Evolutionary conservation across 37 sponge, comb jelly and placozoan genomes (phyloP).

Genomic region (Haliclona indistincta): DNA sequence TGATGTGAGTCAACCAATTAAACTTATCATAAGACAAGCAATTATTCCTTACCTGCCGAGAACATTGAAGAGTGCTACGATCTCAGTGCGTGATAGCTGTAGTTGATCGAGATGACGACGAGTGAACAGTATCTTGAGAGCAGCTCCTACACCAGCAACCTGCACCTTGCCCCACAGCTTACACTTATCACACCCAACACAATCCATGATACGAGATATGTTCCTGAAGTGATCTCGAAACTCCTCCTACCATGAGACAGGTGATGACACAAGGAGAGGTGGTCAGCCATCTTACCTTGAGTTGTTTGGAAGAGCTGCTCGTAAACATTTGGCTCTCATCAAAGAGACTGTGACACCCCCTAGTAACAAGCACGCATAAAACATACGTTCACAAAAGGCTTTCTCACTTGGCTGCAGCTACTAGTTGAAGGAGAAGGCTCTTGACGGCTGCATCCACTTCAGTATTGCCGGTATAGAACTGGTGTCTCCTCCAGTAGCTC

Average conservation of each 20-base stretch:
- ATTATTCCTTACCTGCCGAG: constrained; percentile 68
- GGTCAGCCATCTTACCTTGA: constrained; percentile 52
- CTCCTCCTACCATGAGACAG: constrained; percentile 47
- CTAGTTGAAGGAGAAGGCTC: constrained; percentile 43
- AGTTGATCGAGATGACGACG: constrained; percentile 4
- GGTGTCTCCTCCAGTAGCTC: constrained; percentile 46
- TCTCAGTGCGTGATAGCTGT: constrained; percentile 65
- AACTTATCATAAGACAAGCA: no score
- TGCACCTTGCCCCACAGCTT: constrained; percentile 96
- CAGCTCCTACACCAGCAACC: constrained; percentile 91
- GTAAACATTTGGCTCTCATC: constrained; percentile 89
- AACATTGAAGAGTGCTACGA: constrained; percentile 93
- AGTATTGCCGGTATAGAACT: constrained; percentile 86
- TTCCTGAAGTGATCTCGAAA: constrained; percentile 90
- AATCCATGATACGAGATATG: constrained; percentile 98
- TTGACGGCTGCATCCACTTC: constrained; percentile 58
- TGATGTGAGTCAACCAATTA: no score
- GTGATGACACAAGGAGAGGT: not conserved
- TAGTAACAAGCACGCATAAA: constrained; percentile 6
- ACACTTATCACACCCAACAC: constrained; percentile 98
- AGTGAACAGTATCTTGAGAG: constrained; percentile 93
- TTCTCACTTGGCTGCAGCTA: constrained; percentile 70
- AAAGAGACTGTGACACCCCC: constrained; percentile 84
- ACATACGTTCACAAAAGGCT: not conserved
- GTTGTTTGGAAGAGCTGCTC: constrained; percentile 54